Conservation (phyloP, 2,113 vertebrate genomes). For the Collichthys lucidus region DNA sequence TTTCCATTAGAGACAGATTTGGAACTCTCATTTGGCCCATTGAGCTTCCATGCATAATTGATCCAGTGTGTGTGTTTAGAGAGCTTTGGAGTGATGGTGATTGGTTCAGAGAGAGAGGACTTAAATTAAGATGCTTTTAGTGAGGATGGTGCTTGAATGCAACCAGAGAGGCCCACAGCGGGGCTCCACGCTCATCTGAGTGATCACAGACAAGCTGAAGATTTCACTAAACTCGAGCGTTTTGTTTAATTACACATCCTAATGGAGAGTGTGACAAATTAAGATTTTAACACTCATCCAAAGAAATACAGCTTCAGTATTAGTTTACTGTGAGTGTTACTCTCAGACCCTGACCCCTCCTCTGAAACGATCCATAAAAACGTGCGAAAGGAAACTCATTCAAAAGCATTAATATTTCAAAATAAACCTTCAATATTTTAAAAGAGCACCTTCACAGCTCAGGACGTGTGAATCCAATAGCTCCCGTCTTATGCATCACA, state of each 20-base stretch:
- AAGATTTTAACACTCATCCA: background rate
- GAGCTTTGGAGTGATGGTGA: conserved; percentile 19
- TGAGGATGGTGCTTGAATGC: background rate
- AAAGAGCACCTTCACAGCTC: background rate
- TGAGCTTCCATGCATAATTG: conserved; percentile 31
- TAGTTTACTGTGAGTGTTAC: no score
- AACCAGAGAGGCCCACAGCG: background rate
- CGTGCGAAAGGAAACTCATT: background rate
- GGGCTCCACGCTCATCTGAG: conserved; percentile 10
- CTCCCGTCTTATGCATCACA: background rate
- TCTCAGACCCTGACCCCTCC: no score
- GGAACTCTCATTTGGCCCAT: background rate
- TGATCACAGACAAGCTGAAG: conserved; percentile 6
- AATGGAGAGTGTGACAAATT: background rate
- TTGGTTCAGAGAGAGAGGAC: conserved; percentile 26
- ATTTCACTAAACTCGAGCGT: background rate
- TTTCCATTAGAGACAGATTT: conserved; percentile 26
- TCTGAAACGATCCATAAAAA: no score
- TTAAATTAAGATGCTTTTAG: conserved; percentile 14
- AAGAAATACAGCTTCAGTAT: background rate
- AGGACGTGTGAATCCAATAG: background rate
- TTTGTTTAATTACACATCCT: background rate
- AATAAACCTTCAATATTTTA: background rate
- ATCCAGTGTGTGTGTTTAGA: conserved; percentile 12
- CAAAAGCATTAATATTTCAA: background rate